Evolutionary conservation across 2,113 vertebrate genomes (phyloP).

Genomic region (Actinemys pallida): DNA sequence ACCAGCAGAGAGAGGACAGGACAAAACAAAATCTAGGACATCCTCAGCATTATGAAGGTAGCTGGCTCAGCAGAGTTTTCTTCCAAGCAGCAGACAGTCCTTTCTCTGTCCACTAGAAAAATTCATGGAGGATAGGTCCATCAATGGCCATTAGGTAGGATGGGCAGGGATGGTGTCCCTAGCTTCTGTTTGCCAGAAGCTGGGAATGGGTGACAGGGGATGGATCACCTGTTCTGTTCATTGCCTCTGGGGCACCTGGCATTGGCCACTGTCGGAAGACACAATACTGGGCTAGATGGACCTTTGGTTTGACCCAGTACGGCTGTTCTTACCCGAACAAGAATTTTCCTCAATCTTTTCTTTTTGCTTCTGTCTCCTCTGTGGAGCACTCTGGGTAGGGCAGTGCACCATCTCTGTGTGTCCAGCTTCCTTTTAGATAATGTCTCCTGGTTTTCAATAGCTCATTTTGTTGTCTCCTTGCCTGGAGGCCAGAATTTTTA

Average conservation of each 20-base stretch:
- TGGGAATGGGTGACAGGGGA: too few species aligned
- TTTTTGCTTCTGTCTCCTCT: not conserved
- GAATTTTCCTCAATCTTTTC: not conserved
- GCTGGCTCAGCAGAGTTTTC: not conserved
- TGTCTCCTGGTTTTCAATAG: not conserved
- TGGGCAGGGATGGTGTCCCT: too few species aligned
- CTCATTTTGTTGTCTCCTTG: not conserved
- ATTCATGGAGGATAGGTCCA: too few species aligned
- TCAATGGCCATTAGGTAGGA: too few species aligned
- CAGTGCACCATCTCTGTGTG: not conserved
- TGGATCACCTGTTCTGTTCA: too few species aligned
- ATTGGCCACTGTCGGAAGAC: too few species aligned
- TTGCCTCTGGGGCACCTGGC: too few species aligned
- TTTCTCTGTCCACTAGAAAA: not conserved
- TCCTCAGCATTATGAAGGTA: not conserved
- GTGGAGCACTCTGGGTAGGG: not conserved
- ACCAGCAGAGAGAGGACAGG: not conserved
- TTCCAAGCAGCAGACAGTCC: not conserved
- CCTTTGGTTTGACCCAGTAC: too few species aligned
- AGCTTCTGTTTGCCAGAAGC: too few species aligned
- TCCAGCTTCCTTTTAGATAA: not conserved
- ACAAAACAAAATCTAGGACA: not conserved
- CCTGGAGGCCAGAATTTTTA: not conserved
- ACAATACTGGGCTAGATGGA: too few species aligned
- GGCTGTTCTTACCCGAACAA: not conserved